phyloP scores from a whole-genome alignment of 2,113 vertebrate genomes.

The Etia nguti region DNA sequence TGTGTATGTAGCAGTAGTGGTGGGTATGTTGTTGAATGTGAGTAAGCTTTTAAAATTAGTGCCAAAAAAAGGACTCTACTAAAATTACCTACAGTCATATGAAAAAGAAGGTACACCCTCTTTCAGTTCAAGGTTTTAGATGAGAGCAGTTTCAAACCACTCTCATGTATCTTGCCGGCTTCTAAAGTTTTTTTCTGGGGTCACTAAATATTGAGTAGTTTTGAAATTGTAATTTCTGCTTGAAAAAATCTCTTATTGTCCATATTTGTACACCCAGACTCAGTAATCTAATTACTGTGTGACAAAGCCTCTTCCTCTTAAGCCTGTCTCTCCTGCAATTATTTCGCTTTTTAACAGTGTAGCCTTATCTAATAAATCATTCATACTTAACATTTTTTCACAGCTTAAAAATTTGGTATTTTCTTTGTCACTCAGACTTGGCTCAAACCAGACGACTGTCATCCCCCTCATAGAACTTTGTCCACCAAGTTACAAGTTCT shows the following conservation, averaged over 20 bases:
- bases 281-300: not conserved
- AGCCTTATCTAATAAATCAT: not conserved
- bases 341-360: not conserved
- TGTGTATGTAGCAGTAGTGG: not conserved
- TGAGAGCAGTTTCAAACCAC: not conserved
- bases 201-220: not conserved
- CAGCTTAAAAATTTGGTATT: not conserved
- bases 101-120: not conserved
- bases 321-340: fast-evolving
- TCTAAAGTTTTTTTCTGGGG: not conserved
- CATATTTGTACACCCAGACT: not conserved
- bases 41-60: conserved; percentile 20
- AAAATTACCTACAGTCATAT: not conserved
- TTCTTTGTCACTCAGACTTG: not conserved
- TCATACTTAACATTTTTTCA: not conserved
- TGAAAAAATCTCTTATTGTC: not conserved
- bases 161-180: not conserved
- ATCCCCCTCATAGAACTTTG: not conserved
- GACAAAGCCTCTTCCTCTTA: not conserved
- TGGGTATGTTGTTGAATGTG: not conserved
- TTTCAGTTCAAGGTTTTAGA: not conserved
- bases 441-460: not conserved
- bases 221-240: not conserved
- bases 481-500: not conserved
- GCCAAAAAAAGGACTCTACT: not conserved